A percentile compares a stretch with the other conserved stretches of the same genome.
Evolutionary conservation across 1,140 invertebrate species (phyloP).

Genomic region (Drosophila quadrilineata): DNA sequence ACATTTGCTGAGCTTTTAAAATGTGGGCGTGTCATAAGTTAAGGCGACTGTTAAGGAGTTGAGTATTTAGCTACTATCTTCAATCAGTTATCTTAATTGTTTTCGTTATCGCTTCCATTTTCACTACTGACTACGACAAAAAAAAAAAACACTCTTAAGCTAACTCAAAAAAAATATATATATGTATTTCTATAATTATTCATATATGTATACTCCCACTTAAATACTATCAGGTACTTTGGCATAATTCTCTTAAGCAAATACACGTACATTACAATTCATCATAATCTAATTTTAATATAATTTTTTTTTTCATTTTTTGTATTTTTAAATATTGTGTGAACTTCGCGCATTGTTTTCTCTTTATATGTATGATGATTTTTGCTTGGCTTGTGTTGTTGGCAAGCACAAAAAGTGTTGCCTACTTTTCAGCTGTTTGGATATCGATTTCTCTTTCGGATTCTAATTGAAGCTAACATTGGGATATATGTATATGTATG

Average conservation of each 20-base stretch:
- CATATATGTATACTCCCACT: slow-evolving; percentile 29
- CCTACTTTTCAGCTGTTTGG: slow-evolving; percentile 1
- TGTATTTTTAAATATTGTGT: no score
- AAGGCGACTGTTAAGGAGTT: slow-evolving; percentile 58
- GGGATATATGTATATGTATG: neutral
- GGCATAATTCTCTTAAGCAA: slow-evolving; percentile 62
- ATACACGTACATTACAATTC: slow-evolving; percentile 9
- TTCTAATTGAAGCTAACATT: no score
- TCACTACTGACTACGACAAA: no score
- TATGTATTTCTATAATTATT: no score
- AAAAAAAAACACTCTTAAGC: slow-evolving; percentile 31
- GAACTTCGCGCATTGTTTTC: no score
- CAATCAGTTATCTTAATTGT: slow-evolving; percentile 13
- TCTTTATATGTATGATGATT: no score
- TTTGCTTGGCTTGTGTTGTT: neutral
- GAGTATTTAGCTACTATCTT: slow-evolving; percentile 48
- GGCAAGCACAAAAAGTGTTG: neutral
- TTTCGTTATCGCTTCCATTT: slow-evolving; percentile 14
- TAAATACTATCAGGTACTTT: slow-evolving; percentile 81
- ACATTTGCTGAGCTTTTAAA: slow-evolving; percentile 30
- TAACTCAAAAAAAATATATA: slow-evolving; percentile 31
- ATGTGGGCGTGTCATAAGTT: slow-evolving; percentile 67
- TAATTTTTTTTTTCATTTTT: neutral
- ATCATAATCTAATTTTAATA: slow-evolving; percentile 1
- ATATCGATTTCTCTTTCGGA: neutral